These are phyloP conservation scores for Ichneumoninae sp. DNA, from an alignment of 2,888 invertebrate genomes.

Conservation along the genomic window DNA sequence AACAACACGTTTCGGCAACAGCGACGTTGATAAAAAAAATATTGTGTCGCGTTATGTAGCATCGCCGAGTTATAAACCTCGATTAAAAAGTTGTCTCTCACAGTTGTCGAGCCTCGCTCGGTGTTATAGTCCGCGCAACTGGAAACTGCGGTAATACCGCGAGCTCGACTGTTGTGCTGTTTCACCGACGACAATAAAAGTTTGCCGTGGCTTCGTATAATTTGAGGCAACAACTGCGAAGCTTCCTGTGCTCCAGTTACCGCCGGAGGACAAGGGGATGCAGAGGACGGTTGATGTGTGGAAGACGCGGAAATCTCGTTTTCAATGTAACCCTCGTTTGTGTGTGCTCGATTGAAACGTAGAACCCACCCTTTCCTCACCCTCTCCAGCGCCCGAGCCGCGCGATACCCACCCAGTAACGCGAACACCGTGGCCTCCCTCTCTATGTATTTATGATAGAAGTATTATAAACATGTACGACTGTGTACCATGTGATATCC, in stretches of 20 bases:
- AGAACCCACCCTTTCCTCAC: slow-evolving; percentile 13
- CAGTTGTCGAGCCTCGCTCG: neutral
- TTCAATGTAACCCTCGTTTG: slow-evolving; percentile 12
- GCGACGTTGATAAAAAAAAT: slow-evolving; percentile 35
- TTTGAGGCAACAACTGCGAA: neutral
- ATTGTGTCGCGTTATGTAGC: slow-evolving; percentile 18
- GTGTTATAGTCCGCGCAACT: neutral
- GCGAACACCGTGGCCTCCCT: slow-evolving; percentile 15
- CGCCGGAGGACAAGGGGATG: neutral
- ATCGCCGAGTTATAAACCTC: slow-evolving; percentile 29
- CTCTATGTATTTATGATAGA: slow-evolving; percentile 18
- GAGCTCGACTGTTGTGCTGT: neutral
- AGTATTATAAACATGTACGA: slow-evolving; percentile 29
- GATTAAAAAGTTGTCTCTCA: slow-evolving; percentile 48
- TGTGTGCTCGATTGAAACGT: slow-evolving; percentile 8
- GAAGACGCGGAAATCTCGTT: slow-evolving; percentile 22
- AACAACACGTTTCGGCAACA: neutral
- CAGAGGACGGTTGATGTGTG: neutral
- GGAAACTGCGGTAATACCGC: neutral
- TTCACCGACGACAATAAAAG: slow-evolving; percentile 13
- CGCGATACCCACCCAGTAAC: slow-evolving; percentile 11
- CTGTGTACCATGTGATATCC: slow-evolving; percentile 1
- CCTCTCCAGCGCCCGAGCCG: neutral
- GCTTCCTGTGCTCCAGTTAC: neutral
- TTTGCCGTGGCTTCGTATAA: slow-evolving; percentile 6